A percentile compares a stretch with the other conserved stretches of the same genome.
Conservation (phyloP, 2,888 invertebrate species). For the Hanleya hanleyi region DNA sequence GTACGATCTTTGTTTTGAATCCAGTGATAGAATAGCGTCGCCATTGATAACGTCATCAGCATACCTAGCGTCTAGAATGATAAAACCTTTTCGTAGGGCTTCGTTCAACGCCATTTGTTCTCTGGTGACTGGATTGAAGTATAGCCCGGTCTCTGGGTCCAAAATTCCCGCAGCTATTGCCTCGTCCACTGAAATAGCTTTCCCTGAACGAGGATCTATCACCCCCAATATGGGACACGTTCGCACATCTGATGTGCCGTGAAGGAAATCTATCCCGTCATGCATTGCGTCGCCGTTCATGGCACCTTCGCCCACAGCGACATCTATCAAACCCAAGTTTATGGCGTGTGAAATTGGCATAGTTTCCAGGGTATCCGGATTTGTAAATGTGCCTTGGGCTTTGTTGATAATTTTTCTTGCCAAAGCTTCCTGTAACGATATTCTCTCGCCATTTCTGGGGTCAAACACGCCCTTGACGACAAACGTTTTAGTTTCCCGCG, state of each 20-base stretch:
- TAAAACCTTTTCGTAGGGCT: conserved; percentile 81
- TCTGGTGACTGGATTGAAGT: conserved; percentile 71
- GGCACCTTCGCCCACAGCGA: conserved; percentile 52
- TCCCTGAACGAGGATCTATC: conserved; percentile 64
- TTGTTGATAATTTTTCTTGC: conserved; percentile 64
- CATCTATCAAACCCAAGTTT: conserved; percentile 61
- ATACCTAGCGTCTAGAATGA: conserved; percentile 30
- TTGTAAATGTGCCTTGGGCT: conserved; percentile 61
- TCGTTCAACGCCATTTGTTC: conserved; percentile 79
- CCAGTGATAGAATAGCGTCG: neutral
- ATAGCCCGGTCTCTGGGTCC: conserved; percentile 81
- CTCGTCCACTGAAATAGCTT: conserved; percentile 80
- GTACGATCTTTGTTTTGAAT: conserved; percentile 34
- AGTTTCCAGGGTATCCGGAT: conserved; percentile 58
- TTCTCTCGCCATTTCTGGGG: conserved; percentile 57
- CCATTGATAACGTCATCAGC: neutral
- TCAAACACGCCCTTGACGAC: conserved; percentile 66
- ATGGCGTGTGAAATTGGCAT: conserved; percentile 72
- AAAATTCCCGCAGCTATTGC: conserved; percentile 85
- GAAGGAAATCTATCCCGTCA: conserved; percentile 39
- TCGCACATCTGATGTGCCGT: conserved; percentile 20
- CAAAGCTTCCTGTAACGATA: conserved; percentile 67
- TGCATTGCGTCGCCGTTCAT: conserved; percentile 41
- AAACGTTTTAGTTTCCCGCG: conserved; percentile 53
- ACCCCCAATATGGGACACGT: conserved; percentile 59